These are phyloP conservation scores for Poecile montanus DNA, from an alignment of 2,797 vertebrate genomes.

Conservation along the genomic window DNA sequence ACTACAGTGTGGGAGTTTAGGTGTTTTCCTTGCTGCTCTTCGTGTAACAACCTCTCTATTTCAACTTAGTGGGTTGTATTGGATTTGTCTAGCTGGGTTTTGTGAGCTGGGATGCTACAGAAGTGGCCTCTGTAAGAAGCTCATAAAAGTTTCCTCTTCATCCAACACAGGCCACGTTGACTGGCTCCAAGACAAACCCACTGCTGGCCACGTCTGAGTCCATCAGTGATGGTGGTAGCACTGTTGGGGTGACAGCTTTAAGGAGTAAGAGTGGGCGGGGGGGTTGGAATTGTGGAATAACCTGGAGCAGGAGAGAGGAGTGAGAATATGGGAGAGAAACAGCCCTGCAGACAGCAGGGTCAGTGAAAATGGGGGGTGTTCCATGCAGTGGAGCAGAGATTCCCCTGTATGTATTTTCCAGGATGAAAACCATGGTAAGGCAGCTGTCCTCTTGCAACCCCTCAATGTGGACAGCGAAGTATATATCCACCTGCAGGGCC, in stretches of 20 bases:
- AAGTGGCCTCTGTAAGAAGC: not conserved
- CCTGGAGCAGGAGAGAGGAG: not conserved
- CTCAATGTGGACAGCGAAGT: accelerated
- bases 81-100: not conserved
- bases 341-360: not conserved
- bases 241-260: not conserved
- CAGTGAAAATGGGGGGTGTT: not conserved
- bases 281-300: not conserved
- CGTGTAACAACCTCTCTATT: not conserved
- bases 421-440: not conserved
- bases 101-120: not conserved
- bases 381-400: not conserved
- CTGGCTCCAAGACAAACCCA: not conserved
- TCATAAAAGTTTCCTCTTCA: not conserved
- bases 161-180: accelerated
- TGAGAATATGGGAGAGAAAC: not conserved
- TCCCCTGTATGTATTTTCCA: not conserved
- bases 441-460: not conserved
- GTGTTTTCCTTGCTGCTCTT: not conserved
- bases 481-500: not conserved
- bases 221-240: not conserved
- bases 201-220: not conserved
- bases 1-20: not conserved
- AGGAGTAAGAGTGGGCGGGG: not conserved
- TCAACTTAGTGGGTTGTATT: not conserved